A percentile compares a stretch with the other conserved stretches of the same genome.
These are phyloP conservation scores for Pseudomyrmex gracilis DNA, from an alignment of 1,140 invertebrate genomes.

Conservation along the genomic window DNA sequence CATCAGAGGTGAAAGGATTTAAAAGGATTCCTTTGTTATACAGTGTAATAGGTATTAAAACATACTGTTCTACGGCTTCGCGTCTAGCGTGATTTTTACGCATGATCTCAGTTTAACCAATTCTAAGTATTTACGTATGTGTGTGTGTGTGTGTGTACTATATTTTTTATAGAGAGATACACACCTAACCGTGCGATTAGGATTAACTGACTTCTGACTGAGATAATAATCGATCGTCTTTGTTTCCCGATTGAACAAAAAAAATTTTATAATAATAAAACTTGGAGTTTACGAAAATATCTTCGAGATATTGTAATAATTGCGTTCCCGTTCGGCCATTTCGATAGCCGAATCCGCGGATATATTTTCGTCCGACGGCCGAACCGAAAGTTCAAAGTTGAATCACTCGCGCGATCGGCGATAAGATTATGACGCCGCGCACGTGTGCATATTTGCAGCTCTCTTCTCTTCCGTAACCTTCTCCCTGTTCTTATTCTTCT, in stretches of 20 bases:
- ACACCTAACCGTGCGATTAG: background rate
- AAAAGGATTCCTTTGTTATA: slow-evolving; percentile 23
- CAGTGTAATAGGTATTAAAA: slow-evolving; percentile 7
- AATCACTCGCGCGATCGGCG: slow-evolving; percentile 64
- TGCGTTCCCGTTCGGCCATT: slow-evolving; percentile 27
- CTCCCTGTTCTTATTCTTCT: background rate
- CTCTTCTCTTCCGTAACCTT: slow-evolving; percentile 36
- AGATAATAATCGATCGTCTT: slow-evolving; percentile 13
- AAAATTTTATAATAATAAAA: slow-evolving; percentile 4
- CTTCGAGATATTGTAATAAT: background rate
- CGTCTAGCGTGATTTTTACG: slow-evolving; percentile 4
- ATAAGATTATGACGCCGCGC: slow-evolving; percentile 67
- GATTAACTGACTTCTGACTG: background rate
- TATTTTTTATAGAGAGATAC: background rate
- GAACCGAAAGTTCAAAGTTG: slow-evolving; percentile 71
- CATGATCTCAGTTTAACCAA: slow-evolving; percentile 18
- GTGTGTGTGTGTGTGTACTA: background rate
- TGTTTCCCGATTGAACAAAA: slow-evolving; percentile 18
- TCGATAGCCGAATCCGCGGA: slow-evolving; percentile 36
- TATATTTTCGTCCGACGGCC: slow-evolving; percentile 59
- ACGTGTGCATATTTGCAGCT: slow-evolving; percentile 27
- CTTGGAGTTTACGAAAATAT: slow-evolving; percentile 25
- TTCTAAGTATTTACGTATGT: slow-evolving; percentile 4
- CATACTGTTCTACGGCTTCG: background rate
- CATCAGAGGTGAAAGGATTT: background rate